A percentile compares a stretch with the other conserved stretches of the same genome.
phyloP scores from a whole-genome alignment of 1,140 invertebrate genomes.

The Drosophila azteca region DNA sequence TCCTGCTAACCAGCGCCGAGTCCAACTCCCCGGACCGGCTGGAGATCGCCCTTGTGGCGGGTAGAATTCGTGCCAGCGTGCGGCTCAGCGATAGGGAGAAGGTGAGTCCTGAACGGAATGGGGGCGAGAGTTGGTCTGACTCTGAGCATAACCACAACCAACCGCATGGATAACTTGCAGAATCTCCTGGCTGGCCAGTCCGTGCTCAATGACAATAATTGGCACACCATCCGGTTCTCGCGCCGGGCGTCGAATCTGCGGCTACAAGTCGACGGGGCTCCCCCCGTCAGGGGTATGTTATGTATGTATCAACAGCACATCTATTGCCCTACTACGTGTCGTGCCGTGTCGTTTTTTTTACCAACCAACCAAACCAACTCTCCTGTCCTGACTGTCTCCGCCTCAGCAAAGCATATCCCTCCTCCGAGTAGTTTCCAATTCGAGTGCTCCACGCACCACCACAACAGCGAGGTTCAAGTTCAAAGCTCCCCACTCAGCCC shows the following conservation, averaged over 20 bases:
- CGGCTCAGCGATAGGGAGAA: constrained; percentile 94
- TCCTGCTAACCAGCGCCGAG: constrained; percentile 90
- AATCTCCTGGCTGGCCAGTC: constrained; percentile 91
- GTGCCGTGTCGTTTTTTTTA: constrained; percentile 84
- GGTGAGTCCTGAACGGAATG: constrained; percentile 84
- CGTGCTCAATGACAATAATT: constrained; percentile 95
- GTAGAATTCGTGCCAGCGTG: constrained; percentile 91
- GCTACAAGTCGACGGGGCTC: constrained; percentile 93
- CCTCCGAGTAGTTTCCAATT: constrained; percentile 39
- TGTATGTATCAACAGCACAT: constrained; percentile 88
- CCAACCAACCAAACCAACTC: constrained; percentile 42
- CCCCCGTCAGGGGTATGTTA: constrained; percentile 92
- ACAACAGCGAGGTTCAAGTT: constrained; percentile 47
- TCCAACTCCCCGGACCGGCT: constrained; percentile 90
- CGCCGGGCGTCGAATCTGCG: constrained; percentile 92
- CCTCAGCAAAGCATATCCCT: constrained; percentile 26
- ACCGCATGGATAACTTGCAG: constrained; percentile 84
- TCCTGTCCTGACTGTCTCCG: constrained; percentile 10
- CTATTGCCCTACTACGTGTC: constrained; percentile 84
- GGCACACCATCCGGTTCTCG: constrained; percentile 95
- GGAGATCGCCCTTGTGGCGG: constrained; percentile 92
- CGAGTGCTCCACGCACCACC: constrained; percentile 52
- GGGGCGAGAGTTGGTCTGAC: not conserved
- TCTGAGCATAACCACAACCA: not conserved
- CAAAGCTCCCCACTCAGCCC: constrained; percentile 28